phyloP scores from a whole-genome alignment of 2,113 vertebrate species.

The Colistium nudipinnis region DNA sequence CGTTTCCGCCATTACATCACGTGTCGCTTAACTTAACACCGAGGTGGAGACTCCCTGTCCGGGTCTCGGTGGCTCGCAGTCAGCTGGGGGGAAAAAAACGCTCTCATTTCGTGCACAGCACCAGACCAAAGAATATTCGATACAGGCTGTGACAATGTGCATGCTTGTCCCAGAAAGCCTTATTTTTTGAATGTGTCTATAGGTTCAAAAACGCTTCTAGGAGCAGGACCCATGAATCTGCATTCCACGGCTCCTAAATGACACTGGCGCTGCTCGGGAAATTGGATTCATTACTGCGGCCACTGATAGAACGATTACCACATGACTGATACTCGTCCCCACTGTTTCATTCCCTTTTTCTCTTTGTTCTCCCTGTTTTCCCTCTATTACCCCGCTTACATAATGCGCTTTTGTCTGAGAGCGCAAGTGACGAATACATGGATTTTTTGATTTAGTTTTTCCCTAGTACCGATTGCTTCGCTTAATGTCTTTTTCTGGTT shows the following conservation, averaged over 20 bases:
- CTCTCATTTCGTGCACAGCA: slow-evolving; percentile 24
- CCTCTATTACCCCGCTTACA: slow-evolving; percentile 31
- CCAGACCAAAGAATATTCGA: slow-evolving; percentile 42
- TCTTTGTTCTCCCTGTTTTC: slow-evolving; percentile 42
- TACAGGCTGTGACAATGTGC: slow-evolving; percentile 52
- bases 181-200: slow-evolving; percentile 57
- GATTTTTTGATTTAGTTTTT: slow-evolving; percentile 46
- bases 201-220: slow-evolving; percentile 45
- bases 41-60: neutral
- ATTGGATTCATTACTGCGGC: slow-evolving; percentile 72
- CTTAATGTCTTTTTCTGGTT: neutral
- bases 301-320: slow-evolving; percentile 69
- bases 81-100: neutral
- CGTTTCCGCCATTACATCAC: slow-evolving; percentile 2
- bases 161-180: slow-evolving; percentile 45
- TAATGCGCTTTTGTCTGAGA: slow-evolving; percentile 35
- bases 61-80: slow-evolving; percentile 13
- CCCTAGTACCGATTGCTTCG: slow-evolving; percentile 13
- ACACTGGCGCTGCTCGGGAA: slow-evolving; percentile 53
- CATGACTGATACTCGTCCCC: slow-evolving; percentile 54
- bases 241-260: slow-evolving; percentile 60
- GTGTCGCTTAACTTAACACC: slow-evolving; percentile 14
- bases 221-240: slow-evolving; percentile 48
- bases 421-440: slow-evolving; percentile 35
- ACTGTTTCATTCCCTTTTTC: slow-evolving; percentile 45